Conservation (phyloP, 2,113 vertebrate genomes). For the Marcusenius ussheri region DNA sequence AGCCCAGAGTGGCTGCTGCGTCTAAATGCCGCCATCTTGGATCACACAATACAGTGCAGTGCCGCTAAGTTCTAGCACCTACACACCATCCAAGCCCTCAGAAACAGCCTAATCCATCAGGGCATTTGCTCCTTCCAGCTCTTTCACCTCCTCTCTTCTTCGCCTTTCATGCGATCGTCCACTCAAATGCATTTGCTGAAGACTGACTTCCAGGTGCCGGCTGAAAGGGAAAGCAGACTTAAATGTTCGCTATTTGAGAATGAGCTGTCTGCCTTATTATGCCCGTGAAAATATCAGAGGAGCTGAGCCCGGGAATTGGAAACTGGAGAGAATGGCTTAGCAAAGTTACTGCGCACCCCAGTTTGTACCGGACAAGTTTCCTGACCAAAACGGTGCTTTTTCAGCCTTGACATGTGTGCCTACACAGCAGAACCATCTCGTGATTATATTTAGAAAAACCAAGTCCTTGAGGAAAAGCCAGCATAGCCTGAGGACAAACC, state of each 20-base stretch:
- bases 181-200: neutral
- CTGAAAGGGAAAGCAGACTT: neutral
- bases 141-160: neutral
- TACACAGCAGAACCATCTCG: neutral
- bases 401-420: conserved; percentile 3
- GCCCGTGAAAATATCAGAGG: neutral
- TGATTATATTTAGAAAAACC: conserved; percentile 1
- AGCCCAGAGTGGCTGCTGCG: neutral
- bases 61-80: neutral
- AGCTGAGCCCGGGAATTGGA: neutral
- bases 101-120: neutral
- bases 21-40: neutral
- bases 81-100: neutral
- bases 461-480: neutral
- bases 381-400: neutral
- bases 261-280: neutral
- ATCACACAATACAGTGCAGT: neutral
- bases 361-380: neutral
- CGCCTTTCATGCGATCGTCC: neutral
- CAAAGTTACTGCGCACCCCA: neutral
- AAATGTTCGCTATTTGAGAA: neutral
- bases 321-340: neutral
- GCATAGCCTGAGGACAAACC: neutral
- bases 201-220: neutral
- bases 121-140: neutral